Percentiles rank a stretch among this genome's conserved stretches.
Evolutionary conservation across 2,888 invertebrate species (phyloP).

Genomic region (Pachydiplax longipennis): DNA sequence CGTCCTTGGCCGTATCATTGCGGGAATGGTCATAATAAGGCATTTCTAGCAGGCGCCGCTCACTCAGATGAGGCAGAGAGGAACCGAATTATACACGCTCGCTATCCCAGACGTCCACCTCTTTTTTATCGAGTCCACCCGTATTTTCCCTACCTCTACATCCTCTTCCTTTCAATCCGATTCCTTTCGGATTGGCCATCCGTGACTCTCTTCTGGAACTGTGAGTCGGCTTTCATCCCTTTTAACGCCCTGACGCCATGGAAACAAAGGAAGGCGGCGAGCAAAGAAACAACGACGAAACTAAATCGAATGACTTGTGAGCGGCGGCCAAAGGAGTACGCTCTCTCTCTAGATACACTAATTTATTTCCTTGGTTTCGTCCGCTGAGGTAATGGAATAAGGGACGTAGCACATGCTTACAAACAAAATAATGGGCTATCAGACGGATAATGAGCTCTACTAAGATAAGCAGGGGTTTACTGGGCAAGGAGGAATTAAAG

Average conservation of each 20-base stretch:
- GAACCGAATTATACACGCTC: background rate
- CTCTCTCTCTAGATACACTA: background rate
- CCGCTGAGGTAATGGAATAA: background rate
- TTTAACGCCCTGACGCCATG: background rate
- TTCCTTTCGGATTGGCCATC: background rate
- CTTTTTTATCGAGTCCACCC: background rate
- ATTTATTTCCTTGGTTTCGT: background rate
- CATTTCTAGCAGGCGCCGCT: no score
- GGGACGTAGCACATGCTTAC: background rate
- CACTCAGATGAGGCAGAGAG: background rate
- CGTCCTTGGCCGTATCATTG: no score
- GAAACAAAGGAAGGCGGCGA: background rate
- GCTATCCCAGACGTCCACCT: background rate
- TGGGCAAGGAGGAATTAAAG: no score
- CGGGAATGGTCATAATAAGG: no score
- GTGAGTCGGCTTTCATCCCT: background rate
- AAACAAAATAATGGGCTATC: no score
- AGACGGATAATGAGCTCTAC: no score
- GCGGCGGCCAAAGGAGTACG: background rate
- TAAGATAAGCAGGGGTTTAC: no score
- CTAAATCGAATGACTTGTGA: background rate
- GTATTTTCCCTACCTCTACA: background rate
- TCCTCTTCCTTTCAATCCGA: background rate
- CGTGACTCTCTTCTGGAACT: background rate
- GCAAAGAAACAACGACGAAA: background rate